phyloP scores from a whole-genome alignment of 1,140 invertebrate species.

The Eumeta japonica region DNA sequence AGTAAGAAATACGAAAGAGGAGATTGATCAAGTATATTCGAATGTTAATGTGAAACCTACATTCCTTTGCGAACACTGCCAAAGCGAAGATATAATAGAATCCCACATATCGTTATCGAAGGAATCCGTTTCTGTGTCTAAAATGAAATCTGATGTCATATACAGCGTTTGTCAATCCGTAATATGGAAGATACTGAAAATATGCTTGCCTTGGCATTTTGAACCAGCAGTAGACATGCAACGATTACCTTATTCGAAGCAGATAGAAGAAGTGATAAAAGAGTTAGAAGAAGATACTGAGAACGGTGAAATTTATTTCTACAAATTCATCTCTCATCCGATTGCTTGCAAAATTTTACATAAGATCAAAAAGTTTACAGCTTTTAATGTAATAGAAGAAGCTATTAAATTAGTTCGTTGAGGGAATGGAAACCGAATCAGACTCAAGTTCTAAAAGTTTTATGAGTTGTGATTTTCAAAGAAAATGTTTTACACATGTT shows the following conservation, averaged over 20 bases:
- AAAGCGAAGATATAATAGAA: slow-evolving; percentile 24
- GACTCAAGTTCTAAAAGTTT: too few species aligned
- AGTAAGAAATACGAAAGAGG: not conserved
- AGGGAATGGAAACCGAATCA: too few species aligned
- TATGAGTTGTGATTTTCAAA: too few species aligned
- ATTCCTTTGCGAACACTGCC: slow-evolving; percentile 16
- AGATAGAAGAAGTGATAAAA: slow-evolving; percentile 24
- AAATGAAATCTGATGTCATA: slow-evolving; percentile 21
- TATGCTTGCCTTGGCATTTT: slow-evolving; percentile 48
- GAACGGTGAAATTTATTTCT: slow-evolving; percentile 38
- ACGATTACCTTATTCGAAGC: slow-evolving; percentile 20
- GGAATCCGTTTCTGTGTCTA: too few species aligned
- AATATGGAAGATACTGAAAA: slow-evolving; percentile 41
- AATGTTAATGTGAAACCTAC: slow-evolving; percentile 24
- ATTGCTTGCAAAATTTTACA: slow-evolving; percentile 33
- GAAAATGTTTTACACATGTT: too few species aligned
- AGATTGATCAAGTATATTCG: too few species aligned
- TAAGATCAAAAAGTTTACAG: slow-evolving; percentile 38
- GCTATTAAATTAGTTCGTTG: slow-evolving; percentile 19
- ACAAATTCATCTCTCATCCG: slow-evolving; percentile 32
- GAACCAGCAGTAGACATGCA: slow-evolving; percentile 25
- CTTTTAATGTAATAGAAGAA: slow-evolving; percentile 27
- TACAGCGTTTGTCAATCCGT: slow-evolving; percentile 35
- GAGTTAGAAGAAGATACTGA: slow-evolving; percentile 33
- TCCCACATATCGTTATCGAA: slow-evolving; percentile 21